phyloP scores from a whole-genome alignment of 2,113 vertebrate genomes.

The Cryptomyrus ogoouensis region DNA sequence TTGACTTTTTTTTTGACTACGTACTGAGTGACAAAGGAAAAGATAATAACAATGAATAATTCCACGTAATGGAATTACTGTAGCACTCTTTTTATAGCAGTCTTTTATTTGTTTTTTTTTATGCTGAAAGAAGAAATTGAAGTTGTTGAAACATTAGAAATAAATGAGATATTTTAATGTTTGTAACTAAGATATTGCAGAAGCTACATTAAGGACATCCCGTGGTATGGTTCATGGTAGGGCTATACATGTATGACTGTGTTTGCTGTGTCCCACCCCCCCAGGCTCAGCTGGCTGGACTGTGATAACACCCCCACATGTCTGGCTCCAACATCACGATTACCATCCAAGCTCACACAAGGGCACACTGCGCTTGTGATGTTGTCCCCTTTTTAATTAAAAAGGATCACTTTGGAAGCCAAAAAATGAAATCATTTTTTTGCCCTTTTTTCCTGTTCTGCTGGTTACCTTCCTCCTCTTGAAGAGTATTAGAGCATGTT shows the following conservation, averaged over 20 bases:
- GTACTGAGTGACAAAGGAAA: background rate
- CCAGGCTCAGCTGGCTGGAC: background rate
- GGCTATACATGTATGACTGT: background rate
- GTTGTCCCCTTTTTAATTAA: constrained; percentile 35
- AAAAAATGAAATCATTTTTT: constrained; percentile 43
- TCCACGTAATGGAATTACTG: background rate
- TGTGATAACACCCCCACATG: background rate
- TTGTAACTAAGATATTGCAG: background rate
- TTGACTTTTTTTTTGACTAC: background rate
- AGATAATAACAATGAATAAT: background rate
- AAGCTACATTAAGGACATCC: background rate
- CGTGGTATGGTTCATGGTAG: background rate
- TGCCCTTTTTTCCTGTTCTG: constrained; percentile 20
- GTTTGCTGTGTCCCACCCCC: background rate
- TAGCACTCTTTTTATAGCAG: background rate
- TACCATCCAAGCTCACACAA: background rate
- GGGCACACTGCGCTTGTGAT: constrained; percentile 1
- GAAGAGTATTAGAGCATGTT: background rate
- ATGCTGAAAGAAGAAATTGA: background rate
- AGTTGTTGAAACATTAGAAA: background rate
- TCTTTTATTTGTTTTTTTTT: background rate
- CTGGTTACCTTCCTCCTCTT: constrained; percentile 22
- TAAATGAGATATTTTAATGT: background rate
- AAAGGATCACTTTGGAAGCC: constrained; percentile 36
- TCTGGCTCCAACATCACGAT: background rate